Conservation (phyloP, 2,113 vertebrate species). For the Archilochus colubris region DNA sequence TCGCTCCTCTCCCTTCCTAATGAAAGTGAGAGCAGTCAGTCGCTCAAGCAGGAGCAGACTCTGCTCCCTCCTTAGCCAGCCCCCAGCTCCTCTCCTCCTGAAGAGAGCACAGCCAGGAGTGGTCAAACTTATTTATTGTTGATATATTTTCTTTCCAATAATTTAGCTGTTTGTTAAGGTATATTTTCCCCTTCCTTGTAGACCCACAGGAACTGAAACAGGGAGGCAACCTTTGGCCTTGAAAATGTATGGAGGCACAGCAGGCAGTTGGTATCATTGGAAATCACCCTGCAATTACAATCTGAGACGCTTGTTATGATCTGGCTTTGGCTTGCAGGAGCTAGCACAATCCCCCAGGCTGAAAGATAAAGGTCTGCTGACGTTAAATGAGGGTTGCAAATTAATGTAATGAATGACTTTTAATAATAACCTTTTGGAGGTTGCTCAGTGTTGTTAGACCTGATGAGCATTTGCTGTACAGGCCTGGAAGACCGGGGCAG, state of each 20-base stretch:
- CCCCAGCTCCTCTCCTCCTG: neutral
- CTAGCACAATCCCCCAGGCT: constrained; percentile 50
- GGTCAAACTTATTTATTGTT: neutral
- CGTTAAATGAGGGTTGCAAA: constrained; percentile 54
- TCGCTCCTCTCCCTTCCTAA: neutral
- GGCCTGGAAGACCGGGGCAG: neutral
- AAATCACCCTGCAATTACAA: constrained; percentile 68
- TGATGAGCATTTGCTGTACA: accelerated
- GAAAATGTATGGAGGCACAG: constrained; percentile 9
- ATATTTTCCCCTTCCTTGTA: neutral
- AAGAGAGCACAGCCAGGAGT: accelerated
- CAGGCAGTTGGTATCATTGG: constrained; percentile 46
- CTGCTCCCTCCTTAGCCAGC: neutral
- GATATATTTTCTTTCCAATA: neutral
- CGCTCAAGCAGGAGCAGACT: neutral
- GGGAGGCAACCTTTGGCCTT: constrained; percentile 47
- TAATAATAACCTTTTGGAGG: constrained; percentile 51
- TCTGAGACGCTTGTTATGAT: constrained; percentile 46
- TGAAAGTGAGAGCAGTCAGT: neutral
- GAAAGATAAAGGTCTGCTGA: constrained; percentile 68
- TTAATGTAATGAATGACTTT: constrained; percentile 62
- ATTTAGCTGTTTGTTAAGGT: neutral
- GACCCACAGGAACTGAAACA: neutral
- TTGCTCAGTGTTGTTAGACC: neutral
- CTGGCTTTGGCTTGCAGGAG: constrained; percentile 60